Base-by-base conservation (phyloP, 2,113 vertebrate species). In the Xyrauchen texanus region DNA sequence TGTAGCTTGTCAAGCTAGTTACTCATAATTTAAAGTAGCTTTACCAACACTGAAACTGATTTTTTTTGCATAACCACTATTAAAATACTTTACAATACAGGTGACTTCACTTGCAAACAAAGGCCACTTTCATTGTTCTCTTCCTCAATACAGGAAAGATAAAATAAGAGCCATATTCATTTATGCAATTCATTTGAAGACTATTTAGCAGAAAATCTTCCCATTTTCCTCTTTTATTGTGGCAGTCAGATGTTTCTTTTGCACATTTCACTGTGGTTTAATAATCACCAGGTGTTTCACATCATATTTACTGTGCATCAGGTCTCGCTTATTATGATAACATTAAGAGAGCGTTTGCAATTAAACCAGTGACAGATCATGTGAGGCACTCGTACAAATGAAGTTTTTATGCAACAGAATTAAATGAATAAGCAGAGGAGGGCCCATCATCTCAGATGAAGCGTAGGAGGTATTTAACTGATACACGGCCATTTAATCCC, bases 391-490 rank as follows among this genome's bases (percentile, higher is more conserved):
- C 16, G 71, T 62, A 74, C 71, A 74, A 63, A 74, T 74, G 15
- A 51, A 72, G 51, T 63, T 11, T 62, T 63, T 74, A 45, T 74
- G 71, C 45, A 21, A 13, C 45, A 51, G 21, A 62, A 63, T 63
- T 12, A 74, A 74, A 16, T 74, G 58, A 74, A 13, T 74, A 58
- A 74, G 71, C 71, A 74, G 46, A 51, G 71, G 58, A 63, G 71
- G 16, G 71, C 58, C 7, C 71, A 74, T 74, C 71, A 74, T 74
- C 58, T 74, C 60, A 74, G 58, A 74, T 63, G 46, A 63, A 61
- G 71, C 58, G 58, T 74, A 16, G 71, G 15, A 63, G 58, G 58
- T 52, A 34, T 74, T 74, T 74, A 13, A 74, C 71, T 42, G 21
- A 74, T 74, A 74, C 71, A 74, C 15, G 0, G 13, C 0, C 46